Percentiles rank a stretch among this genome's conserved stretches.
Conservation (phyloP, 2,888 invertebrate species). For the Dermolepida albohirtum region DNA sequence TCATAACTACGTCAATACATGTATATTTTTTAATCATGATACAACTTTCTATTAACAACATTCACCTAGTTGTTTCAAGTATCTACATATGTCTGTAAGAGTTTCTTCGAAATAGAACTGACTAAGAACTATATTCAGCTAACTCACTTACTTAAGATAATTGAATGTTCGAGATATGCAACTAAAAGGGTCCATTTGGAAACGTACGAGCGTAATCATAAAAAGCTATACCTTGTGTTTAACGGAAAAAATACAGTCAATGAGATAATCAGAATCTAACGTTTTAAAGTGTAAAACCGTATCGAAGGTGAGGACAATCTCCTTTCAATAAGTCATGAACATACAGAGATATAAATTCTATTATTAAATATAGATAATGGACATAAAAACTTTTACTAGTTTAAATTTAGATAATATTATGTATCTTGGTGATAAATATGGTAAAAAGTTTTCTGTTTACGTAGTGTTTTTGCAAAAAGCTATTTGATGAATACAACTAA, state of each 20-base stretch:
- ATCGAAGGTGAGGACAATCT: neutral
- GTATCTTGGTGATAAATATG: no score
- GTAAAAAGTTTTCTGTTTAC: no score
- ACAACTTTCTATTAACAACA: neutral
- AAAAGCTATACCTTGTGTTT: conserved; percentile 21
- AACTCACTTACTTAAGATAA: conserved; percentile 32
- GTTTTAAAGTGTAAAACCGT: neutral
- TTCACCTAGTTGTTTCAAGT: conserved; percentile 18
- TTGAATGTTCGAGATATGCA: conserved; percentile 16
- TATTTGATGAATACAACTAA: no score
- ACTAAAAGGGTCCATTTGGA: conserved; percentile 24
- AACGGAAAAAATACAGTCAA: neutral
- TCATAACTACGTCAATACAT: no score
- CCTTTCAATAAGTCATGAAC: no score
- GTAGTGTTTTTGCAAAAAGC: no score
- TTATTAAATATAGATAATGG: no score
- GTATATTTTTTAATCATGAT: no score
- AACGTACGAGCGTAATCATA: conserved; percentile 25
- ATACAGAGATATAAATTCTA: no score
- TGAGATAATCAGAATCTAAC: no score
- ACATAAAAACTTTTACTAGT: no score
- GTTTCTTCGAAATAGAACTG: conserved; percentile 10
- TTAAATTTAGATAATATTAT: no score
- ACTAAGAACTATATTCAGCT: conserved; percentile 17
- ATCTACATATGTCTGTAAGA: neutral